These are phyloP conservation scores for Passer domesticus DNA, from an alignment of 2,113 vertebrate genomes.

Conservation along the genomic window DNA sequence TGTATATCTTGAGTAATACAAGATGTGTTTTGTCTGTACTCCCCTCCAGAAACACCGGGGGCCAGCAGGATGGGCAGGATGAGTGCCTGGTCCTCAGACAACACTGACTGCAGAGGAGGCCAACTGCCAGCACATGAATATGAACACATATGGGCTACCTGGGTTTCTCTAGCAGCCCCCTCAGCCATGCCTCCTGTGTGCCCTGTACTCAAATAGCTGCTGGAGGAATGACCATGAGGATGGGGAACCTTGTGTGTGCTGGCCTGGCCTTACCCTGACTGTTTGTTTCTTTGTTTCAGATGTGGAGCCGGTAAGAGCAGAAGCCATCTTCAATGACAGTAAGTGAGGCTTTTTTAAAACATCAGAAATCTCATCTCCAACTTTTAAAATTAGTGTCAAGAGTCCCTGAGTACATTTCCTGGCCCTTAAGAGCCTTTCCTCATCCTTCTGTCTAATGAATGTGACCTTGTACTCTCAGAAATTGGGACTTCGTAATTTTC, in stretches of 20 bases:
- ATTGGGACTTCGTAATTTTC: background rate
- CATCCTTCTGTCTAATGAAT: background rate
- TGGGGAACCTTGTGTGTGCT: background rate
- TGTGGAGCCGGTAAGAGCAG: constrained; percentile 44
- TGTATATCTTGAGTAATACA: background rate
- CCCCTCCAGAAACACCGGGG: background rate
- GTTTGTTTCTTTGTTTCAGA: constrained; percentile 52
- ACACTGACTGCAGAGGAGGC: background rate
- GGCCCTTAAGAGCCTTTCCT: background rate
- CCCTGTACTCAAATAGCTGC: background rate
- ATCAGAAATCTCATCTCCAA: background rate
- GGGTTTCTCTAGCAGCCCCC: background rate
- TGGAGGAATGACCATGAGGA: fast-evolving
- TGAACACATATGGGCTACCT: background rate
- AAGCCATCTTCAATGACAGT: constrained; percentile 76
- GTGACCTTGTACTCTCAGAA: background rate
- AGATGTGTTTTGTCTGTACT: background rate
- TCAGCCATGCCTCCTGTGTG: background rate
- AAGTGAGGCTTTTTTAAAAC: constrained; percentile 48
- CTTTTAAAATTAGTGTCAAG: background rate
- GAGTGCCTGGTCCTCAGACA: background rate
- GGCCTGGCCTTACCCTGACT: background rate
- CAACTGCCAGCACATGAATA: background rate
- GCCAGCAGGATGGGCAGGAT: background rate
- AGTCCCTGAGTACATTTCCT: background rate